Evolutionary conservation across 2,797 vertebrate genomes (phyloP).

Genomic region (Enteromius radiatus): DNA sequence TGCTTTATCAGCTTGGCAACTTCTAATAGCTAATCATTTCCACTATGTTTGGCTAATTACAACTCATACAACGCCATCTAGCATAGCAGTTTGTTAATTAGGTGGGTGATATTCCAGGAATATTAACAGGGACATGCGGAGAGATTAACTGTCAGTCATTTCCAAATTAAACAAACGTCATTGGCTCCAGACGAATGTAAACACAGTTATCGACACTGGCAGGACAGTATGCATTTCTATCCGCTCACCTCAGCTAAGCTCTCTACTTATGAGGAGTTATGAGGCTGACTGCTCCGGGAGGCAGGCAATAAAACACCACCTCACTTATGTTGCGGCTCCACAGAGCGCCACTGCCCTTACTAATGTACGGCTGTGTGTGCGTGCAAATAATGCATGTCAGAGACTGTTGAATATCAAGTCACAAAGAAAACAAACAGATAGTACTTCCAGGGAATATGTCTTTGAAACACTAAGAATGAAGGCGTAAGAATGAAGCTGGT

Average conservation of each 20-base stretch:
- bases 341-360: background rate
- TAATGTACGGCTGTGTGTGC: conserved; percentile 19
- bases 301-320: conserved; percentile 33
- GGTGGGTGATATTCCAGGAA: conserved; percentile 66
- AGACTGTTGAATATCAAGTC: background rate
- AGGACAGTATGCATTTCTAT: conserved; percentile 58
- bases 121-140: conserved; percentile 69
- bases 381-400: conserved; percentile 2
- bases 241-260: conserved; percentile 42
- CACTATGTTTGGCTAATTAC: conserved; percentile 65
- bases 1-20: conserved; percentile 26
- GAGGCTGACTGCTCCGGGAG: conserved; percentile 16
- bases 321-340: background rate
- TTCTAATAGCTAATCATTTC: conserved; percentile 59
- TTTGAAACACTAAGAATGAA: conserved; percentile 2
- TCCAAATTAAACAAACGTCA: conserved; percentile 65
- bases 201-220: conserved; percentile 70
- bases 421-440: conserved; percentile 8
- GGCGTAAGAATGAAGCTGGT: background rate
- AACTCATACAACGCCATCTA: conserved; percentile 62
- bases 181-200: conserved; percentile 67
- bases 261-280: conserved; percentile 41
- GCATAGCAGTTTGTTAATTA: conserved; percentile 71
- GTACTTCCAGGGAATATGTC: background rate
- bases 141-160: conserved; percentile 72